Evolutionary conservation across 2,113 vertebrate species (phyloP), one percentile per base, ranked within the genome.

Genomic region (Phrynosoma platyrhinos): DNA sequence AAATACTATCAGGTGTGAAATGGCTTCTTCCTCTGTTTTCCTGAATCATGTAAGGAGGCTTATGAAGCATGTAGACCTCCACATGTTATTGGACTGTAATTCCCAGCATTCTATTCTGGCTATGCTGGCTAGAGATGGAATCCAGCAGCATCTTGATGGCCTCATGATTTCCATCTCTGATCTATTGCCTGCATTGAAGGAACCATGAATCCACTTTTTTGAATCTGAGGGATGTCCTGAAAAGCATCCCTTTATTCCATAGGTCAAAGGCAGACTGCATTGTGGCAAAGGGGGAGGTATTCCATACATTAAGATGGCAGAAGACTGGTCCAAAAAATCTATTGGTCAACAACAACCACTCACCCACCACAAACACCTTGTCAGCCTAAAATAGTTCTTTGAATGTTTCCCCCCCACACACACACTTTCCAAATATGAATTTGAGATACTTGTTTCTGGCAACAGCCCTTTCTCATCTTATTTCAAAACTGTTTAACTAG

Each of bases 401-500:
- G 40, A 25, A 66, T 27, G 4, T 25, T 3, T 83, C 94, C 64
- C 86, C 92, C 82, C 86, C 7, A 1, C 82, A 88, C 91, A 94
- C 90, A 78, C 14, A 68, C 91, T 88, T 91, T 25, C 16, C 75
- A 89, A 91, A 30, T 81, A 64, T 94, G 93, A 91, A 83, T 79
- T 75, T 55, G 90, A 93, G 79, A 92, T 69, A 86, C 1, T 84
- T 83, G 86, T 85, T 91, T 58, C 72, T 32, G 77, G 81, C 58
- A 92, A 80, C 78, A 93, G 90, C 71, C 36, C 92, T 94, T 79
- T 42, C 18, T 55, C 3, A 92, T 88, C 85, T 90, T 96, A 95
- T 95, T 91, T 86, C 14, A 55, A 88, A 90, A 91, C 92, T 93
- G 85, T 93, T 85, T 94, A 94, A 90, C 92, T 95, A 95, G 94